These are phyloP conservation scores for Nycticebus coucang DNA, from an alignment of 2,113 vertebrate species.

Conservation along the genomic window DNA sequence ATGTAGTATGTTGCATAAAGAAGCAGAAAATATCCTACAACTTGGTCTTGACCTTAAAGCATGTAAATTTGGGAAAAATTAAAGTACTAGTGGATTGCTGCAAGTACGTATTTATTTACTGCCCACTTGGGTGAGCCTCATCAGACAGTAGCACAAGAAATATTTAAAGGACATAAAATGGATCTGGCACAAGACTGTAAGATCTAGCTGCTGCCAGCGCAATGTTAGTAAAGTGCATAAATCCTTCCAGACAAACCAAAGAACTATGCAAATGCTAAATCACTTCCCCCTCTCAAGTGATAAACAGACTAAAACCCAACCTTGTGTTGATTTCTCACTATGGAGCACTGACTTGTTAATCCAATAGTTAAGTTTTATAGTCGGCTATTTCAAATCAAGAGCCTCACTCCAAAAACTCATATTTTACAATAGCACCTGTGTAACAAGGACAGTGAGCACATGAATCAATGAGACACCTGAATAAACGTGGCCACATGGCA, in stretches of 20 bases:
- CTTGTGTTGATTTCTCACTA: background rate
- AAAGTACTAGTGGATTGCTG: constrained; percentile 60
- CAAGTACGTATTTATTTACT: constrained; percentile 58
- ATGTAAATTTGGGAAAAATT: constrained; percentile 70
- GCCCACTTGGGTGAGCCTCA: constrained; percentile 45
- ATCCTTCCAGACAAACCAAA: constrained; percentile 52
- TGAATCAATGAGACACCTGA: constrained; percentile 71
- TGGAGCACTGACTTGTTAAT: constrained; percentile 55
- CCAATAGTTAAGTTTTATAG: constrained; percentile 65
- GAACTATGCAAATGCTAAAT: constrained; percentile 31
- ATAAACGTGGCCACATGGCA: constrained; percentile 60
- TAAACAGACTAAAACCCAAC: constrained; percentile 59
- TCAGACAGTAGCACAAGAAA: constrained; percentile 51
- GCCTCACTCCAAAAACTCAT: background rate
- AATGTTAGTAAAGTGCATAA: constrained; percentile 52
- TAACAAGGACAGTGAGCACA: constrained; percentile 38
- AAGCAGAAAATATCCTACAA: background rate
- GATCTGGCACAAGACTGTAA: constrained; percentile 56
- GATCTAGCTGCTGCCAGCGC: background rate
- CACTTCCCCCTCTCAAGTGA: constrained; percentile 53
- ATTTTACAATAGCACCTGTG: constrained; percentile 62
- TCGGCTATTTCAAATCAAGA: constrained; percentile 70
- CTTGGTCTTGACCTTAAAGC: constrained; percentile 28
- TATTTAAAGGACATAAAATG: constrained; percentile 64
- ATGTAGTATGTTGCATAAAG: background rate